A percentile compares a stretch with the other conserved stretches of the same genome.
phyloP scores from a whole-genome alignment of 2,888 invertebrate species.

The Amphipyra berbera region DNA sequence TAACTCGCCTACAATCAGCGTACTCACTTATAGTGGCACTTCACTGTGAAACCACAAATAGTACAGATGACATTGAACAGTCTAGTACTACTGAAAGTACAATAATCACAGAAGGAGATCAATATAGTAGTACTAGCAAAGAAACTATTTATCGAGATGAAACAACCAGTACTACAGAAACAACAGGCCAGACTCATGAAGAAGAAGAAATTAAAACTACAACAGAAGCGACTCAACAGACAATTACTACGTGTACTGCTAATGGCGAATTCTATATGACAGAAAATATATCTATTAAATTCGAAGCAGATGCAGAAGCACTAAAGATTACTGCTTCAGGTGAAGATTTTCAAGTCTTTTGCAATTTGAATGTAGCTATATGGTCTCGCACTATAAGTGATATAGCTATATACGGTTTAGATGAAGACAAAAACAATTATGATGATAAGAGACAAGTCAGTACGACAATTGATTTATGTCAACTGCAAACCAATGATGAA shows the following conservation, averaged over 20 bases:
- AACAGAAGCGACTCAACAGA: constrained; percentile 13
- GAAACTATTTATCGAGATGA: background rate
- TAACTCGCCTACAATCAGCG: constrained; percentile 71
- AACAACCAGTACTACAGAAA: background rate
- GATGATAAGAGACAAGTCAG: constrained; percentile 72
- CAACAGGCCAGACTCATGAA: constrained; percentile 5
- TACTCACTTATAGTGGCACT: constrained; percentile 77
- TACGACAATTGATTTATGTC: constrained; percentile 71
- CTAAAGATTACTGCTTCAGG: constrained; percentile 69
- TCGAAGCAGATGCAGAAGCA: constrained; percentile 67
- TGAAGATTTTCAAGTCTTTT: constrained; percentile 67
- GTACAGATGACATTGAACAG: constrained; percentile 27
- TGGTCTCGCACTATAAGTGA: constrained; percentile 68
- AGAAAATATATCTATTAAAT: constrained; percentile 66
- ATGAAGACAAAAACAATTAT: constrained; percentile 78
- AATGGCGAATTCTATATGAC: constrained; percentile 73
- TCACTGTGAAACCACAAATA: constrained; percentile 64
- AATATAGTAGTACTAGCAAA: background rate
- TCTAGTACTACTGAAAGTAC: constrained; percentile 12
- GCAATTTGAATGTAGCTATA: constrained; percentile 57
- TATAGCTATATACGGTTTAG: constrained; percentile 79
- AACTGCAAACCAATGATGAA: constrained; percentile 55
- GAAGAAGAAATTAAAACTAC: constrained; percentile 15
- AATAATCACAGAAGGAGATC: constrained; percentile 3
- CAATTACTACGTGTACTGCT: constrained; percentile 61